A percentile compares a stretch with the other conserved stretches of the same genome.
These are phyloP conservation scores for Drosophila monieri DNA, from an alignment of 2,888 invertebrate species.

Conservation along the genomic window DNA sequence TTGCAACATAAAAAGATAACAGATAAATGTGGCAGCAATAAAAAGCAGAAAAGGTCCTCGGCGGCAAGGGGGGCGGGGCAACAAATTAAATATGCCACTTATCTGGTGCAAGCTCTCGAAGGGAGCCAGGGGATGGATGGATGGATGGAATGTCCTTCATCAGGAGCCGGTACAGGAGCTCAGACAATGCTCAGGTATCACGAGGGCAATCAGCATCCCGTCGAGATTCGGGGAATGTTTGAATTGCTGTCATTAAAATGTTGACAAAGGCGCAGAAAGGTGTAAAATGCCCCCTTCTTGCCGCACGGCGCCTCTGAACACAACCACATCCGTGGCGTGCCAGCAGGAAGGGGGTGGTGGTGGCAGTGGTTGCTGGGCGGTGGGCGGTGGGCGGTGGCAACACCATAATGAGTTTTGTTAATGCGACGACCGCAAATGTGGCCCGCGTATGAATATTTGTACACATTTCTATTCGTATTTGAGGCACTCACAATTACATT, in stretches of 20 bases:
- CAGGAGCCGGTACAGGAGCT: background rate
- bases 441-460: constrained; percentile 20
- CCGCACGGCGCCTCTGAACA: background rate
- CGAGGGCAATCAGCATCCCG: constrained; percentile 60
- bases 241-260: constrained; percentile 80
- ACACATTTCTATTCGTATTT: constrained; percentile 16
- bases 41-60: constrained; percentile 66
- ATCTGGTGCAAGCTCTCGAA: constrained; percentile 64
- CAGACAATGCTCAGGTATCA: constrained; percentile 71
- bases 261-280: constrained; percentile 76
- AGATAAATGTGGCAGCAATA: constrained; percentile 60
- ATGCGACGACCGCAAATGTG: constrained; percentile 64
- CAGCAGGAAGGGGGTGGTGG: background rate
- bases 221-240: constrained; percentile 52
- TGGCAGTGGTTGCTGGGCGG: background rate
- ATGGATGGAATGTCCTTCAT: background rate
- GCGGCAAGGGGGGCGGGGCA: constrained; percentile 34
- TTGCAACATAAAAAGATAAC: constrained; percentile 75
- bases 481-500: constrained; percentile 15
- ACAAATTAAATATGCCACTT: constrained; percentile 73
- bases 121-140: background rate
- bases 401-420: constrained; percentile 65
- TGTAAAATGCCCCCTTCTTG: constrained; percentile 61
- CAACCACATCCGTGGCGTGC: constrained; percentile 13
- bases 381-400: constrained; percentile 6